Conservation (phyloP, 2,888 invertebrate genomes). For the Hesperia comma region DNA sequence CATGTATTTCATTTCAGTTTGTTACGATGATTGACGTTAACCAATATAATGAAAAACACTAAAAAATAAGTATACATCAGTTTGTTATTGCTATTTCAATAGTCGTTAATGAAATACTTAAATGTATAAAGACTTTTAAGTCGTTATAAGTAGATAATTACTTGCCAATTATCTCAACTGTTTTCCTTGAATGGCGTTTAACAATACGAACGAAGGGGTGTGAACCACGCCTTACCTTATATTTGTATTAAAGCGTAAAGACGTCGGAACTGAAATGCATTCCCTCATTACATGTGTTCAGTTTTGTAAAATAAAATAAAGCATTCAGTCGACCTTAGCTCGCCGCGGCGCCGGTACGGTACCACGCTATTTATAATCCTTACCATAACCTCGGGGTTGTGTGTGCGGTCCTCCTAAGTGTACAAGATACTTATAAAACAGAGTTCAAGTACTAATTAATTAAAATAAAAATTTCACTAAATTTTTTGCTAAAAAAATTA, state of each 20-base stretch:
- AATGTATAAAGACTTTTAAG: too few species aligned
- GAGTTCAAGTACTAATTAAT: not conserved
- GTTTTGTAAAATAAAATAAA: constrained; percentile 38
- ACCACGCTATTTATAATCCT: constrained; percentile 64
- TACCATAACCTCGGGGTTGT: constrained; percentile 49
- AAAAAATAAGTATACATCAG: too few species aligned
- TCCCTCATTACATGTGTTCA: constrained; percentile 29
- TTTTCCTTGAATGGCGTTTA: too few species aligned
- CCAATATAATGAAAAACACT: too few species aligned
- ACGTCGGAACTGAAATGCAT: constrained; percentile 28
- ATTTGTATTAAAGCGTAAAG: constrained; percentile 22
- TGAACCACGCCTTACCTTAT: constrained; percentile 1
- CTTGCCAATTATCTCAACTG: too few species aligned
- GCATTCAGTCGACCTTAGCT: constrained; percentile 54
- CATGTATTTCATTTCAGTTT: too few species aligned
- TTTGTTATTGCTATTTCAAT: too few species aligned
- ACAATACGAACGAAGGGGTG: constrained; percentile 8
- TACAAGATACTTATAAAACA: not conserved
- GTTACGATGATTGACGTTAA: too few species aligned
- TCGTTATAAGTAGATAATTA: too few species aligned
- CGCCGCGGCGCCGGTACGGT: constrained; percentile 44
- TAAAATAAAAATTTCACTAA: not conserved
- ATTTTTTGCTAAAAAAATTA: too few species aligned
- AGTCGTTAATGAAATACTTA: too few species aligned
- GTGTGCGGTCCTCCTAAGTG: not conserved